Base-by-base conservation (phyloP, 2,888 invertebrate species). In the Tachina lurida region DNA sequence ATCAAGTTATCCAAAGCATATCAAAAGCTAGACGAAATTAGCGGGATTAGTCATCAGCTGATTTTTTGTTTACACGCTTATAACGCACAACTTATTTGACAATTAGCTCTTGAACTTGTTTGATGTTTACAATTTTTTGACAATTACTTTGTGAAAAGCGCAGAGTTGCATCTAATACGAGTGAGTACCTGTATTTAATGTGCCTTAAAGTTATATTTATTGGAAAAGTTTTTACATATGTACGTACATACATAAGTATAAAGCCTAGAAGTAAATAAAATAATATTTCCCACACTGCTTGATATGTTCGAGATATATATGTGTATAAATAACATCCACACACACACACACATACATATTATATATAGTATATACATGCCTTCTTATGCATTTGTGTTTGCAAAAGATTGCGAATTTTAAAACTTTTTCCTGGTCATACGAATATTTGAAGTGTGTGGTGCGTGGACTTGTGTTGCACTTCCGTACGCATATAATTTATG, bases 401-500 rank as follows among this genome's bases (percentile, higher is more conserved):
- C 54, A 39, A 47, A 19, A 56, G 45, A 43, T 43, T 83, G 78
- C 79, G 70, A 56, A 67, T 19, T 73, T 52, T 3, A 54, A 75
- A 43, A n/a, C 43, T 67, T 74, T 31, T 52, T 60, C 15, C 52
- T 76, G 89, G 89, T 88, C 88, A 31, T 31, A 31, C 80, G 76
- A 80, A 79, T 78, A 79, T 86, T 31, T 31, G 58, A 47, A 65
- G 56, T 86, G 65, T 67, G 75, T 77, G 65, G 75, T 77, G 65
- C 12, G 65, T 81, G 56, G 15, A 71, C 60, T 60, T 74, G 63
- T 75, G 58, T 63, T 71, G 76, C 75, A 79, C 67, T 86, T 86
- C 83, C 83, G 82, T 47, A 80, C 84, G 73, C 85, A 83, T 43
- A 88, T 87, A 87, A 88, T 84, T 88, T 68, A 84, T 88, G 84